Percentiles rank a stretch among this genome's conserved stretches.
Conservation (phyloP, 2,888 invertebrate species). For the Brachynemurus nebulosus region DNA sequence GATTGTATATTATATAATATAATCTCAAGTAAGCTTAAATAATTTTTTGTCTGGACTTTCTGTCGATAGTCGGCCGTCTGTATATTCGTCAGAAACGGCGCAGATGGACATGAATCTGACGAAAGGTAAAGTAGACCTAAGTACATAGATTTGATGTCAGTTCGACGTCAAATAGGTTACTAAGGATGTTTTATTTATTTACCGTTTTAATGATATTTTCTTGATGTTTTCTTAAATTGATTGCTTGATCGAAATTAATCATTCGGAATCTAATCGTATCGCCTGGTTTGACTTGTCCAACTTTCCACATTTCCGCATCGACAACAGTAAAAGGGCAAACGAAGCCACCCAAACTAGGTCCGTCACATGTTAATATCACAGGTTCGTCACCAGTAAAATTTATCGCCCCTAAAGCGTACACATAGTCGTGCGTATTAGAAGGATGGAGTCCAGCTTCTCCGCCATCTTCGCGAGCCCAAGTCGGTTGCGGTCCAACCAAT, state of each 20-base stretch:
- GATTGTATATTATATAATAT: too few relatives aligned
- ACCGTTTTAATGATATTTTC: neutral
- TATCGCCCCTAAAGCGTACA: neutral
- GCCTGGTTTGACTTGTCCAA: constrained; percentile 4
- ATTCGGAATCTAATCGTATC: neutral
- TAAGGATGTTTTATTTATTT: too few relatives aligned
- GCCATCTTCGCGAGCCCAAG: constrained; percentile 2
- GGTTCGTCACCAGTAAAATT: constrained; percentile 5
- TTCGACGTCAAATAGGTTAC: too few relatives aligned
- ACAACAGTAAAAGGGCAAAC: constrained; percentile 3
- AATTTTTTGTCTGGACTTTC: too few relatives aligned
- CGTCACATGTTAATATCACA: constrained; percentile 4
- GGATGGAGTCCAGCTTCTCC: constrained; percentile 4
- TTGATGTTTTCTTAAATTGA: neutral
- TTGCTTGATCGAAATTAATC: neutral
- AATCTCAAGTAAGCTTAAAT: too few relatives aligned
- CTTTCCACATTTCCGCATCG: constrained; percentile 4
- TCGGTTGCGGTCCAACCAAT: neutral
- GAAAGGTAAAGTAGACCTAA: too few relatives aligned
- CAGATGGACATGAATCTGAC: too few relatives aligned
- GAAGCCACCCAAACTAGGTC: constrained; percentile 3
- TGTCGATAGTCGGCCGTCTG: too few relatives aligned
- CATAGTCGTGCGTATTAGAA: constrained; percentile 1
- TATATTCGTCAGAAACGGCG: too few relatives aligned
- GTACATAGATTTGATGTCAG: too few relatives aligned